Evolutionary conservation across 2,888 invertebrate genomes (phyloP).

Genomic region (Neuroscelio doddi): DNA sequence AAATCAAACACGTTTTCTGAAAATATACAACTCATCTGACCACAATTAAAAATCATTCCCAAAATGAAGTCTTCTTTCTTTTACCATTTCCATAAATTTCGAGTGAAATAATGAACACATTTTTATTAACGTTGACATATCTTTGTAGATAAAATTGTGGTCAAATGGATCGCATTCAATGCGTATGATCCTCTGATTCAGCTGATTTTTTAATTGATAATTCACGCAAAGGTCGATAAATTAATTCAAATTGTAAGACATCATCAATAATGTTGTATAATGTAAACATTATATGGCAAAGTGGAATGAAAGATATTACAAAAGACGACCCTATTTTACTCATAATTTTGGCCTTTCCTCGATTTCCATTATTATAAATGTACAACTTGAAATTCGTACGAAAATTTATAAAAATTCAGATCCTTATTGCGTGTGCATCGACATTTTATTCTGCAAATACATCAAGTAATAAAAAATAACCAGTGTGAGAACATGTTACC

Average conservation of each 20-base stretch:
- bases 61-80: neutral
- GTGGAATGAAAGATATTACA: slow-evolving; percentile 41
- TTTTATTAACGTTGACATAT: slow-evolving; percentile 34
- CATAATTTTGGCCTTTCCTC: slow-evolving; percentile 32
- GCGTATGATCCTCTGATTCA: slow-evolving; percentile 38
- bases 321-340: slow-evolving; percentile 32
- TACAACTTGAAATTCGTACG: slow-evolving; percentile 7
- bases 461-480: slow-evolving; percentile 26
- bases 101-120: neutral
- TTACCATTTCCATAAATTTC: neutral
- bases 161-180: slow-evolving; percentile 23
- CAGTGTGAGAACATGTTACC: neutral
- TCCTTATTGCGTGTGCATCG: slow-evolving; percentile 25
- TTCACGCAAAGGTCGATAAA: slow-evolving; percentile 41
- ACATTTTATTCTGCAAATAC: slow-evolving; percentile 38
- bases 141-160: slow-evolving; percentile 32
- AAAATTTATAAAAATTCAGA: slow-evolving; percentile 6
- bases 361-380: neutral
- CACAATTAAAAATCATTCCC: neutral
- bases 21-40: slow-evolving; percentile 4
- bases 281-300: slow-evolving; percentile 43
- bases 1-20: neutral
- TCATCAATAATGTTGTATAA: slow-evolving; percentile 47
- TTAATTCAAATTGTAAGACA: slow-evolving; percentile 42
- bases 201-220: slow-evolving; percentile 44